Conservation (phyloP, 1,140 invertebrate genomes). For the Venustaconcha ellipsiformis region DNA sequence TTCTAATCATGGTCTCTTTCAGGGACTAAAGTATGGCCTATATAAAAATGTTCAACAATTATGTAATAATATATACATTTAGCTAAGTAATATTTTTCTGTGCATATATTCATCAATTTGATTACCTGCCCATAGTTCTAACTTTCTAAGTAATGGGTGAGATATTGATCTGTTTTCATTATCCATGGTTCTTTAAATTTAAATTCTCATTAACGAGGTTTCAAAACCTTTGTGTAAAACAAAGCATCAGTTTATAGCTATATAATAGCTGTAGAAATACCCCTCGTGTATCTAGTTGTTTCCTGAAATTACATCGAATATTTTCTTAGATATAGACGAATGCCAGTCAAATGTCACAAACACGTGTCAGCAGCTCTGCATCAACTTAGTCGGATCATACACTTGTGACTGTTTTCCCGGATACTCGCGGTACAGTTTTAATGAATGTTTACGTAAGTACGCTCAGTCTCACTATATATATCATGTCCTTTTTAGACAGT, state of each 20-base stretch:
- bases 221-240: neutral
- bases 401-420: conserved; percentile 52
- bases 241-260: neutral
- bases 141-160: too few relatives aligned
- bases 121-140: too few relatives aligned
- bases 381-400: conserved; percentile 49
- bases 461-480: neutral
- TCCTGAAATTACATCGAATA: neutral
- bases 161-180: neutral
- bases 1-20: too few relatives aligned
- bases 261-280: neutral
- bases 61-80: too few relatives aligned
- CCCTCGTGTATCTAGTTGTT: neutral
- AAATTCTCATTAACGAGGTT: neutral
- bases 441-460: conserved; percentile 23
- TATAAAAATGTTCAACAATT: too few relatives aligned
- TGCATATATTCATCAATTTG: too few relatives aligned
- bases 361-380: conserved; percentile 49
- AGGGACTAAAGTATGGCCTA: too few relatives aligned
- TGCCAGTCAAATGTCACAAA: conserved; percentile 34
- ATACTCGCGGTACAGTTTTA: conserved; percentile 23
- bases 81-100: too few relatives aligned
- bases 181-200: neutral
- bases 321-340: conserved; percentile 65
- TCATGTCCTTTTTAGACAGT: neutral